These are phyloP conservation scores for Cassiopea xamachana DNA, from an alignment of 30 jellyfish, hydroid and myxozoan genomes.

Conservation along the genomic window DNA sequence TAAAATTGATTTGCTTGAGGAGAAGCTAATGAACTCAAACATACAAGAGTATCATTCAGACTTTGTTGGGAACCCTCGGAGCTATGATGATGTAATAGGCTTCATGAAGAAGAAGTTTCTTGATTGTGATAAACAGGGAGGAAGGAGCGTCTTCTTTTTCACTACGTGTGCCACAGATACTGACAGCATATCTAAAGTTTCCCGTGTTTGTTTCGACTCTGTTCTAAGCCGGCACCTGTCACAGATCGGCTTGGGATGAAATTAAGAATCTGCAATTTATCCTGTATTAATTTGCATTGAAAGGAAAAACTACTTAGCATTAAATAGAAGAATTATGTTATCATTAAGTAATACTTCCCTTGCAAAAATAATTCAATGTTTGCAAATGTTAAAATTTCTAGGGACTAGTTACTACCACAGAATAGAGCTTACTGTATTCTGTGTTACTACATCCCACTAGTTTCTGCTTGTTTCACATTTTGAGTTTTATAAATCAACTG, in stretches of 20 bases:
- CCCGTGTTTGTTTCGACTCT: conserved; percentile 48
- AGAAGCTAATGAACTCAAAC: conserved; percentile 11
- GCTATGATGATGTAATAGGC: conserved; percentile 14
- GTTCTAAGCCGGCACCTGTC: conserved; percentile 31
- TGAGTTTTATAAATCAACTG: no score
- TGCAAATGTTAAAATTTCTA: no score
- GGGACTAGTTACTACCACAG: no score
- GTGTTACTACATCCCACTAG: no score
- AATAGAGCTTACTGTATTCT: no score
- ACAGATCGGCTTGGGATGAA: conserved; percentile 34
- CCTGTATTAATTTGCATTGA: no score
- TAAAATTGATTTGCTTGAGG: conserved; percentile 52
- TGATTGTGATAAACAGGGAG: conserved; percentile 30
- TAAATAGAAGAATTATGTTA: no score
- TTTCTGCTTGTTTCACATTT: no score
- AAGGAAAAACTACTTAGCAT: no score
- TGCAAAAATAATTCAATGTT: no score
- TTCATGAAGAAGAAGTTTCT: conserved; percentile 39
- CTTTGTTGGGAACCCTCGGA: conserved; percentile 37
- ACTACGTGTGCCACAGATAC: conserved; percentile 79
- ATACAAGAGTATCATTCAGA: conserved; percentile 36
- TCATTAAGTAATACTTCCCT: no score
- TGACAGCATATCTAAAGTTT: conserved; percentile 30
- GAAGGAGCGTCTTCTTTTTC: conserved; percentile 45
- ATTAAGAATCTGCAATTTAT: background rate